These are phyloP conservation scores for Micoletzkya japonica DNA, from an alignment of 2,888 invertebrate genomes.

Conservation along the genomic window DNA sequence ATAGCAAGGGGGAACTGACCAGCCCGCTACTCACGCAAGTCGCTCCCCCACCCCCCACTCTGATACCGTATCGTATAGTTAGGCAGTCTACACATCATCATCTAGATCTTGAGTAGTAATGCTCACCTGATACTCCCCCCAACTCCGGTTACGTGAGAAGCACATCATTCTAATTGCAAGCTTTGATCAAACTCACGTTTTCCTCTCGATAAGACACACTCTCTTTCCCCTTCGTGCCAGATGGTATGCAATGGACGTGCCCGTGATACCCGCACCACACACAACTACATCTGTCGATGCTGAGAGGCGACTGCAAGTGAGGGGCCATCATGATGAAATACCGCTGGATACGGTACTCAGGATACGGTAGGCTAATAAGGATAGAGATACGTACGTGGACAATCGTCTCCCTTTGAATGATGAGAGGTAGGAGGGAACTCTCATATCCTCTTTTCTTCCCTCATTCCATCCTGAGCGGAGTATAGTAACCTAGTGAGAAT, in stretches of 20 bases:
- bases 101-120: background rate
- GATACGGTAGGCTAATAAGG: too few relatives aligned
- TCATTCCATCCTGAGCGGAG: too few relatives aligned
- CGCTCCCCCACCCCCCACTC: constrained; percentile 73
- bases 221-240: constrained; percentile 74
- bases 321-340: too few relatives aligned
- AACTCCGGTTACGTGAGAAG: background rate
- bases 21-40: constrained; percentile 78
- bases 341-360: too few relatives aligned
- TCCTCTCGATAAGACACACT: constrained; percentile 73
- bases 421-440: too few relatives aligned
- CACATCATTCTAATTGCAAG: too few relatives aligned
- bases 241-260: constrained; percentile 78
- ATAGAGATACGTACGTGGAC: too few relatives aligned
- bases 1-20: constrained; percentile 77
- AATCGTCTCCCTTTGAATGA: too few relatives aligned
- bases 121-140: too few relatives aligned
- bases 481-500: too few relatives aligned
- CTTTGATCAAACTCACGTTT: constrained; percentile 53
- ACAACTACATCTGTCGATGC: constrained; percentile 65
- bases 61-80: constrained; percentile 3
- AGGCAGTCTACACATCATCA: background rate
- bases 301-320: constrained; percentile 29
- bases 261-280: constrained; percentile 75
- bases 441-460: too few relatives aligned